Evolutionary conservation across 2,888 invertebrate genomes (phyloP).

Genomic region (Leptinotarsa juncta): DNA sequence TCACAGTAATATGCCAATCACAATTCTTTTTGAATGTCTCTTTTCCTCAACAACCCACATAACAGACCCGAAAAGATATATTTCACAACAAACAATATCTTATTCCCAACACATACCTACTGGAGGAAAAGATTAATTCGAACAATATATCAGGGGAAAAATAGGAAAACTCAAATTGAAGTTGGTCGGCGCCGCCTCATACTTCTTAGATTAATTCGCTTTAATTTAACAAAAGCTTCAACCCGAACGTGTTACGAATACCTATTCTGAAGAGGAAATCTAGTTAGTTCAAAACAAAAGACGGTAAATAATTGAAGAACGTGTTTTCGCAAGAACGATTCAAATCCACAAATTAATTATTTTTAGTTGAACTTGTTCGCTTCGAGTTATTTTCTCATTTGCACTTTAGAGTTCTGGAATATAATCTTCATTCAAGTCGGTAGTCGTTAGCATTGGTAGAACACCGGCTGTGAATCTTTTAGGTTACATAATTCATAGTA

Average conservation of each 20-base stretch:
- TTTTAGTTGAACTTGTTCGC: constrained; percentile 53
- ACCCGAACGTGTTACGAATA: constrained; percentile 59
- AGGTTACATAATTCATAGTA: neutral
- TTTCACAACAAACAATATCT: constrained; percentile 15
- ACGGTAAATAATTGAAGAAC: constrained; percentile 61
- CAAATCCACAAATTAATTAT: constrained; percentile 59
- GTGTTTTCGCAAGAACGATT: constrained; percentile 54
- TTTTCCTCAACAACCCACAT: neutral
- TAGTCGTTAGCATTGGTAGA: constrained; percentile 15
- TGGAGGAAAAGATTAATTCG: constrained; percentile 47
- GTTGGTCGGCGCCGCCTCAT: constrained; percentile 46
- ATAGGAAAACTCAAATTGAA: constrained; percentile 52
- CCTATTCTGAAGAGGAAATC: constrained; percentile 53
- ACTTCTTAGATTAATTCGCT: constrained; percentile 58
- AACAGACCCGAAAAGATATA: neutral
- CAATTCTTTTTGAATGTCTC: neutral
- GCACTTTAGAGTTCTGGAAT: constrained; percentile 27
- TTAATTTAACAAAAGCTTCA: constrained; percentile 60
- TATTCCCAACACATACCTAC: constrained; percentile 39
- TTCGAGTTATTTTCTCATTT: constrained; percentile 53
- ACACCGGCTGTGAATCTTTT: neutral
- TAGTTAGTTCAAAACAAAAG: constrained; percentile 61
- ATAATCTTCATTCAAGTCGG: constrained; percentile 23
- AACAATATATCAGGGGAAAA: constrained; percentile 49
- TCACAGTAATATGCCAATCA: too few relatives aligned